phyloP scores from a whole-genome alignment of 2,113 vertebrate species.

The Corythaeola cristata region DNA sequence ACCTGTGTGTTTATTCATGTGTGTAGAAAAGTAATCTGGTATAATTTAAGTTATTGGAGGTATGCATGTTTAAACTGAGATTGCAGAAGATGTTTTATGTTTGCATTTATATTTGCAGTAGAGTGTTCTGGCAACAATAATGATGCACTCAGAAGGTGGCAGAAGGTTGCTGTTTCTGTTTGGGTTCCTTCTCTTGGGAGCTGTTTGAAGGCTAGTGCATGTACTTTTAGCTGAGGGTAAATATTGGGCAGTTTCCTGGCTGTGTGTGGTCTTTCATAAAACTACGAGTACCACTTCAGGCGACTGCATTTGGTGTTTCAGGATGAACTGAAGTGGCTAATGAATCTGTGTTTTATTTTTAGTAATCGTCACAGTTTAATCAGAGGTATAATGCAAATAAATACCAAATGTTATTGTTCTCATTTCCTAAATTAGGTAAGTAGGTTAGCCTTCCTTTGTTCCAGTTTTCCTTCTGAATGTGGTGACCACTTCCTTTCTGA shows the following conservation, averaged over 20 bases:
- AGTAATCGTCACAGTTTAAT: background rate
- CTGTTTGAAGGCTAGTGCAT: background rate
- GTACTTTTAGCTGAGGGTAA: background rate
- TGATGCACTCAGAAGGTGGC: background rate
- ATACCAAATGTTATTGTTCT: background rate
- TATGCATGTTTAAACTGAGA: background rate
- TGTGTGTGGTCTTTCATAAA: background rate
- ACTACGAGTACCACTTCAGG: background rate
- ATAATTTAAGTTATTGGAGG: background rate
- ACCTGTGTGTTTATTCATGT: background rate
- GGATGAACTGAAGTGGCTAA: background rate
- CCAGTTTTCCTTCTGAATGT: background rate
- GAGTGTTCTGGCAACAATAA: background rate
- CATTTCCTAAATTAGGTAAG: background rate
- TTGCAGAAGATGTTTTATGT: background rate
- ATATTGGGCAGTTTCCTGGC: background rate
- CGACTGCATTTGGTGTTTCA: background rate
- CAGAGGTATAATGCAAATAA: background rate
- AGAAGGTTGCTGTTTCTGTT: background rate
- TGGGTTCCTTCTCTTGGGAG: accelerated
- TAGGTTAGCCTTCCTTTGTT: background rate
- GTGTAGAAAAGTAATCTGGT: background rate
- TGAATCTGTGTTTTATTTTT: background rate
- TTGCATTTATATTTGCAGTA: background rate
- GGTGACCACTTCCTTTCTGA: background rate